Evolutionary conservation across 2,888 invertebrate genomes (phyloP).

Genomic region (Latheticus oryzae): DNA sequence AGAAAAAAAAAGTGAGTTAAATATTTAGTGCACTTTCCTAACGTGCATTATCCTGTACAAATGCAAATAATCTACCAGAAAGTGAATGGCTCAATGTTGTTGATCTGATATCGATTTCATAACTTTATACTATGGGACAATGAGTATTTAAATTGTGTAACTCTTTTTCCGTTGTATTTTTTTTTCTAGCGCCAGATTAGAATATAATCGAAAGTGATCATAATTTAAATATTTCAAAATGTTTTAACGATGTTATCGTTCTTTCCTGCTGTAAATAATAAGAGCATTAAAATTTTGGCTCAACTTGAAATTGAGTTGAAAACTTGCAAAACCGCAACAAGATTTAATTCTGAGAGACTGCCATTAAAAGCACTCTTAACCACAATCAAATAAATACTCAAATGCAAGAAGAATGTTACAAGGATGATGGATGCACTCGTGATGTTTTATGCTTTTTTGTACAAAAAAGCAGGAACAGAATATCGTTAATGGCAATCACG

Average conservation of each 20-base stretch:
- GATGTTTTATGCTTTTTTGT: conserved; percentile 2
- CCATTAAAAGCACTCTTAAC: not conserved
- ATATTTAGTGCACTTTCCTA: conserved; percentile 27
- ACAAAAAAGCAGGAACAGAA: not conserved
- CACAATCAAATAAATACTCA: conserved; percentile 1
- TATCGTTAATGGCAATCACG: conserved; percentile 19
- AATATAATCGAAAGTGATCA: conserved; percentile 12
- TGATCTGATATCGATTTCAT: conserved; percentile 15
- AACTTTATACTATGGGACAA: conserved; percentile 12
- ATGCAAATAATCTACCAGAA: conserved; percentile 25
- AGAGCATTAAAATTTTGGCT: too few species aligned
- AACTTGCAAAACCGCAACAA: not conserved
- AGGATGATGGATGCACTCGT: conserved; percentile 17
- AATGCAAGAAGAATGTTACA: not conserved
- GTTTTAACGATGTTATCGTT: conserved; percentile 9
- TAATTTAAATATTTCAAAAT: conserved; percentile 8
- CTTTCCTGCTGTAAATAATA: conserved; percentile 11
- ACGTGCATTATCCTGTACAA: conserved; percentile 7
- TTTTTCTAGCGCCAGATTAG: conserved; percentile 1
- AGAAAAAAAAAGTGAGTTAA: conserved; percentile 1
- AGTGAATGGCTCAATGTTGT: conserved; percentile 21
- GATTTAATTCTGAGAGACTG: not conserved
- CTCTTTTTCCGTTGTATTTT: conserved; percentile 13
- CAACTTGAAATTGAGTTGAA: too few species aligned
- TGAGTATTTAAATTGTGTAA: conserved; percentile 21